phyloP scores from a whole-genome alignment of 2,113 vertebrate species.

The Carassius auratus region DNA sequence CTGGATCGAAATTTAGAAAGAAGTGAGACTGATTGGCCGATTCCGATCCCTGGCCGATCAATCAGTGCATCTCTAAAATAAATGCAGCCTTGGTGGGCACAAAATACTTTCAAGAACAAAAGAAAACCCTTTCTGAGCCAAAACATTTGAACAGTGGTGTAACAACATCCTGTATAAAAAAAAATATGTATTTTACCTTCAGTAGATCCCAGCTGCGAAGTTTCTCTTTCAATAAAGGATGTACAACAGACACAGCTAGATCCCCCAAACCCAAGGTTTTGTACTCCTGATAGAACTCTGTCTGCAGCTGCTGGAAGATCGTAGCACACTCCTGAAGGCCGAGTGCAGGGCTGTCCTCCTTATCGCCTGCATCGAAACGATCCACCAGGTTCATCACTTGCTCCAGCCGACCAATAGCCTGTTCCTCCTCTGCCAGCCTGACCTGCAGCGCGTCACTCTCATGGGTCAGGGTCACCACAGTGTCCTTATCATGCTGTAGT shows the following conservation, averaged over 20 bases:
- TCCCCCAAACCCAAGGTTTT: constrained; percentile 87
- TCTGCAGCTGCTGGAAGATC: constrained; percentile 89
- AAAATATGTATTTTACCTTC: not conserved
- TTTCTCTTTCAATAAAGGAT: constrained; percentile 90
- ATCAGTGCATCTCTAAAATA: too few relatives aligned
- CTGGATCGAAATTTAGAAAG: too few relatives aligned
- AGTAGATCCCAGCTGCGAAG: constrained; percentile 93
- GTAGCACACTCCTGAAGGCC: constrained; percentile 84
- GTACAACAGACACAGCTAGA: constrained; percentile 89
- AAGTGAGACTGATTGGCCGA: too few relatives aligned
- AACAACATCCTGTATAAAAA: too few relatives aligned
- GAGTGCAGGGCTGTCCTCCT: constrained; percentile 67
- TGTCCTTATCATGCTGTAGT: constrained; percentile 92
- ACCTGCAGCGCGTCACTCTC: constrained; percentile 84
- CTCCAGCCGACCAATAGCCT: constrained; percentile 83
- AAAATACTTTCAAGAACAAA: too few relatives aligned
- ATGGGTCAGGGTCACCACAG: constrained; percentile 88
- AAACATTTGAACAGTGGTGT: too few relatives aligned
- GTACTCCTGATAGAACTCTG: constrained; percentile 93
- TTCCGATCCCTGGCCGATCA: too few relatives aligned
- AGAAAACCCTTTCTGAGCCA: too few relatives aligned
- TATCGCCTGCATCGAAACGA: constrained; percentile 81
- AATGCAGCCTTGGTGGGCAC: too few relatives aligned
- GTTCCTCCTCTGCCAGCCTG: constrained; percentile 81
- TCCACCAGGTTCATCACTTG: constrained; percentile 90